Evolutionary conservation across 64 coral and sea anemone species (phyloP), one percentile per base, ranked within the genome.

Genomic region (Montipora cactus): DNA sequence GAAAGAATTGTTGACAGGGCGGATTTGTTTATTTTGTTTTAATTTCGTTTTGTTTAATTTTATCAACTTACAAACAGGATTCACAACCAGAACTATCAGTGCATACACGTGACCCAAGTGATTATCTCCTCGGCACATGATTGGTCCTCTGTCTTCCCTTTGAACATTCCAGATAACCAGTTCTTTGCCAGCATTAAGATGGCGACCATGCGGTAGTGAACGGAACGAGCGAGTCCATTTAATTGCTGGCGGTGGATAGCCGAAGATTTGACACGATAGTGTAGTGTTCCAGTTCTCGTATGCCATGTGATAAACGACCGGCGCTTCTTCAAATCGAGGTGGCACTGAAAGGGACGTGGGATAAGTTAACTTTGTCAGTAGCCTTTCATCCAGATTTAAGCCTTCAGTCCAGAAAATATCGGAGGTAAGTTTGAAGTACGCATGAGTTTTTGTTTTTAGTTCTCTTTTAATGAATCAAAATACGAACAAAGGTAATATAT

Each of bases 211-310:
- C 7, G 82, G 59, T 22, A 86, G 50, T 20, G 61, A 9, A 11
- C 62, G 91, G 10, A 89, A 79, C 10, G 95, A 88, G 16, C 91
- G 91, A 3, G 87, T 85, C 95, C 95, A 96, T 19, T 79, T 64
- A 16, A 96, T 84, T 21, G 71, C 69, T 44, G 95, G 95, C 4
- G 74, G 9, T 0, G 95, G 95, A 79, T 64, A 96, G 1, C 87
- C 95, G 25, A 96, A 96, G 20, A 96, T 96, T 3, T 90, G 50
- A 59, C 95, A 96, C 3, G 95, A 79, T 47, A 96, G 7, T 5
- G 95, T 96, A 4, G 91, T 96, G 23, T 96, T 91, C 95, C 95
- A 96, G 12, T 58, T 86, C 52, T 93, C 87, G 44, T 93, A 96
- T 2, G 91, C 95, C 4, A 76, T 61, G 12, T 86, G 91, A 22